phyloP scores from a whole-genome alignment of 1,140 invertebrate genomes.

The Leptinotarsa defecta region DNA sequence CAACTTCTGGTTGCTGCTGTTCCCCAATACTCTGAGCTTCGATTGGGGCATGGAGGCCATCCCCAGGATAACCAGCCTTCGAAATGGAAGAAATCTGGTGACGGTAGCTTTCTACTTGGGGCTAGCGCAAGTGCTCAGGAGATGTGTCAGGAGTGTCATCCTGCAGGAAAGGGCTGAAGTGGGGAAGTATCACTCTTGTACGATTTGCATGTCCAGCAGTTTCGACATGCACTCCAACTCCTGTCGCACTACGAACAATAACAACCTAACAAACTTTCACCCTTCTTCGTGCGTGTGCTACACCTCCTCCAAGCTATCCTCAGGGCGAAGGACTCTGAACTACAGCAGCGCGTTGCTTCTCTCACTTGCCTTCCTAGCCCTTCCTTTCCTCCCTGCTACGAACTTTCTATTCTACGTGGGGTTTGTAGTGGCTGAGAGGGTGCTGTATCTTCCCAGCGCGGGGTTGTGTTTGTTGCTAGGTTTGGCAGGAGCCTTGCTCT shows the following conservation, averaged over 20 bases:
- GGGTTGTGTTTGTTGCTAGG: slow-evolving; percentile 90
- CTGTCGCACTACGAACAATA: slow-evolving; percentile 64
- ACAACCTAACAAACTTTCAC: slow-evolving; percentile 54
- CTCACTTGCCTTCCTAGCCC: slow-evolving; percentile 76
- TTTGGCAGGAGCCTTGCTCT: slow-evolving; percentile 67
- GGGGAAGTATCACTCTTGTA: slow-evolving; percentile 48
- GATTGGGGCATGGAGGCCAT: slow-evolving; percentile 97
- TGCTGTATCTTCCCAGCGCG: slow-evolving; percentile 93
- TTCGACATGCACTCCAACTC: slow-evolving; percentile 61
- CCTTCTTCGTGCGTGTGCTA: slow-evolving; percentile 41
- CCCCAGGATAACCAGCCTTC: slow-evolving; percentile 73
- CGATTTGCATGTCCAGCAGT: slow-evolving; percentile 60
- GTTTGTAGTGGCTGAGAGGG: slow-evolving; percentile 94
- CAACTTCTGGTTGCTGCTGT: slow-evolving; percentile 82
- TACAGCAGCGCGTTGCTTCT: slow-evolving; percentile 60
- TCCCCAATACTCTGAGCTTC: slow-evolving; percentile 83
- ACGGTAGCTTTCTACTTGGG: slow-evolving; percentile 71
- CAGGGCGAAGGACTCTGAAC: slow-evolving; percentile 38
- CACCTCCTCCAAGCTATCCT: not conserved
- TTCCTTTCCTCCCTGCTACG: slow-evolving; percentile 92
- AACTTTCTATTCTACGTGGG: slow-evolving; percentile 96
- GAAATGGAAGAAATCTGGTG: slow-evolving; percentile 76
- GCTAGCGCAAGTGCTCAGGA: slow-evolving; percentile 47
- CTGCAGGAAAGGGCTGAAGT: slow-evolving; percentile 5
- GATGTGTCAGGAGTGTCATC: slow-evolving; percentile 33